A percentile compares a stretch with the other conserved stretches of the same genome.
These are phyloP conservation scores for Boleophthalmus pectinirostris DNA, from an alignment of 2,113 vertebrate genomes.

Conservation along the genomic window DNA sequence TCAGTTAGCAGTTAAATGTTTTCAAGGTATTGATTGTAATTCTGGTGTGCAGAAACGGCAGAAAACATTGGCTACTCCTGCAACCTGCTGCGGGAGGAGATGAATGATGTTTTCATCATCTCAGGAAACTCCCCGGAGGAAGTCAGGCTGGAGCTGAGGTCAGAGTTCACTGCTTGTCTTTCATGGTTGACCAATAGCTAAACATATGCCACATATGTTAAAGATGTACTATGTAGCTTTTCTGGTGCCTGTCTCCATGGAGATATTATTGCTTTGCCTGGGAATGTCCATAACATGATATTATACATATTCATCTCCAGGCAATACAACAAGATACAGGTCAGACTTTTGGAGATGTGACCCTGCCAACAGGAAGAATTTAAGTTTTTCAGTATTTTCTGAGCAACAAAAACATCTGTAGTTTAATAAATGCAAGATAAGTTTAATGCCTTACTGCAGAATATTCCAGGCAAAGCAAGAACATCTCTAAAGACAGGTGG, in stretches of 20 bases:
- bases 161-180: slow-evolving; percentile 17
- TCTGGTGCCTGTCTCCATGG: too few relatives aligned
- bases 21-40: neutral
- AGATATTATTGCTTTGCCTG: too few relatives aligned
- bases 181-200: neutral
- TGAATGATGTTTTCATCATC: slow-evolving; percentile 87
- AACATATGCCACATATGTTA: neutral
- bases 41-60: slow-evolving; percentile 84
- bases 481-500: too few relatives aligned
- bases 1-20: neutral
- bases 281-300: too few relatives aligned
- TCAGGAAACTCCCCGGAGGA: slow-evolving; percentile 77
- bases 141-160: slow-evolving; percentile 87
- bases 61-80: slow-evolving; percentile 94
- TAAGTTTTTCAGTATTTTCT: too few relatives aligned
- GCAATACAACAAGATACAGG: too few relatives aligned
- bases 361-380: too few relatives aligned
- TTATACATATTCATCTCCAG: too few relatives aligned
- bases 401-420: neutral
- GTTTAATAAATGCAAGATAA: neutral
- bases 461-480: neutral
- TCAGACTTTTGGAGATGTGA: too few relatives aligned
- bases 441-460: neutral
- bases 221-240: too few relatives aligned
- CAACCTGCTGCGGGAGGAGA: slow-evolving; percentile 88